Base-by-base conservation (phyloP, 1,140 invertebrate species). In the Microplitis demolitor region DNA sequence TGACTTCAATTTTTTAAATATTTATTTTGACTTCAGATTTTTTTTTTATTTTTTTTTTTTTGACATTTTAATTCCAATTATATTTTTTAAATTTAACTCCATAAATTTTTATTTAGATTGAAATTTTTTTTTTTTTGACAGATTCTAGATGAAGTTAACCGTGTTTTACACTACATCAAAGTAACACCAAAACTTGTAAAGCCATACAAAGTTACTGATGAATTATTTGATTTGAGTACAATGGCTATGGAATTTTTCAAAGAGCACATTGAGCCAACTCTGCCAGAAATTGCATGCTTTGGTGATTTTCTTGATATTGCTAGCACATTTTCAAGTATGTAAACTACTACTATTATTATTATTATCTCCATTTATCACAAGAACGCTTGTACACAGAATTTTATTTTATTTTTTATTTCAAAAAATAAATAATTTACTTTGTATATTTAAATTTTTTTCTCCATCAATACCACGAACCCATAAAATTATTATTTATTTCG, bases 171-270 rank as follows among this genome's bases (percentile, higher is more conserved):
- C 78, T 95, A 96, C 84, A 91, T 96, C 74, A 93, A 93, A 88
- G 91, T 92, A 76, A 95, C 94, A 76, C 91, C 92, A 14, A 94
- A 93, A 83, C 84, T 96, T 74, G 92, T 92, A 72, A 90, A 93
- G 78, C 94, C 94, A 62, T 96, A 94, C 82, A 95, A 95, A 88
- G 94, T 96, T 51, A 96, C 94, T 5, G 95, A 96, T 86, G 95
- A 96, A 84, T 87, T 96, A n/a, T 96, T 96, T 88, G 95, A 96
- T 88, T 88, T 96, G 63, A 95, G 94, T 35, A 95, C 95, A 31
- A 96, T 96, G 95, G 95, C 95, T 33, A 96, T 96, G 94, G 95
- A 96, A 84, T 96, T 96, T 85, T 96, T 96, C 79, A 96, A 95
- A 83, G 95, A 96, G 85, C 92, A 92, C 75, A 95, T 96, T 80